A percentile compares a stretch with the other conserved stretches of the same genome.
Conservation (phyloP, 1,140 invertebrate species). For the Bathynomus jamesi region DNA sequence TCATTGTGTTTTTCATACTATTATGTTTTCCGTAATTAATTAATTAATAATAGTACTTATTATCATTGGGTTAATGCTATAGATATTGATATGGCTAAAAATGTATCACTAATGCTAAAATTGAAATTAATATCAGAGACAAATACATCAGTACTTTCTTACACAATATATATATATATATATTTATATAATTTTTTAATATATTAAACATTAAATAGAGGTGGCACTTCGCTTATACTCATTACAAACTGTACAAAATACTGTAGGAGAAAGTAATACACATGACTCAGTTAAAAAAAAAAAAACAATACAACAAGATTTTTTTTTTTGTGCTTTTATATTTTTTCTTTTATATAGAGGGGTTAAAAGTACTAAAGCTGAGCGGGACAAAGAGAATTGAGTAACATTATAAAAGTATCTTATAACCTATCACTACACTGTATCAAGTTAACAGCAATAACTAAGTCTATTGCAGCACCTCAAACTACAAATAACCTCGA, state of each 20-base stretch:
- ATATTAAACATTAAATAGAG: constrained; percentile 26
- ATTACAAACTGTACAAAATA: neutral
- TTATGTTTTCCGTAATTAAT: too few species aligned
- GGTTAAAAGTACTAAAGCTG: neutral
- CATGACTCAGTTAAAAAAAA: neutral
- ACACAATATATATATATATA: constrained; percentile 20
- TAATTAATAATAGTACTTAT: too few species aligned
- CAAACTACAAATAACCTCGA: too few species aligned
- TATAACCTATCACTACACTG: neutral
- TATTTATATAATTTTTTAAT: constrained; percentile 20
- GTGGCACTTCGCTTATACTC: neutral
- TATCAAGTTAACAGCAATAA: neutral
- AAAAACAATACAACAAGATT: neutral
- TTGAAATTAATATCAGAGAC: constrained; percentile 24
- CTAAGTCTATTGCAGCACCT: neutral
- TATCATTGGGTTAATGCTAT: constrained; percentile 14
- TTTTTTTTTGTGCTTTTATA: neutral
- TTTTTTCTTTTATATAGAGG: neutral
- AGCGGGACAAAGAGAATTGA: neutral
- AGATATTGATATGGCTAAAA: constrained; percentile 32
- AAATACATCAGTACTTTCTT: constrained; percentile 16
- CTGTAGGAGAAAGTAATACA: neutral
- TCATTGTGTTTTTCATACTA: constrained; percentile 29
- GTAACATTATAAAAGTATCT: neutral
- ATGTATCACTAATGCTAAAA: constrained; percentile 18